Base-by-base conservation (phyloP, 2,797 vertebrate species). In the Falco rusticolus region DNA sequence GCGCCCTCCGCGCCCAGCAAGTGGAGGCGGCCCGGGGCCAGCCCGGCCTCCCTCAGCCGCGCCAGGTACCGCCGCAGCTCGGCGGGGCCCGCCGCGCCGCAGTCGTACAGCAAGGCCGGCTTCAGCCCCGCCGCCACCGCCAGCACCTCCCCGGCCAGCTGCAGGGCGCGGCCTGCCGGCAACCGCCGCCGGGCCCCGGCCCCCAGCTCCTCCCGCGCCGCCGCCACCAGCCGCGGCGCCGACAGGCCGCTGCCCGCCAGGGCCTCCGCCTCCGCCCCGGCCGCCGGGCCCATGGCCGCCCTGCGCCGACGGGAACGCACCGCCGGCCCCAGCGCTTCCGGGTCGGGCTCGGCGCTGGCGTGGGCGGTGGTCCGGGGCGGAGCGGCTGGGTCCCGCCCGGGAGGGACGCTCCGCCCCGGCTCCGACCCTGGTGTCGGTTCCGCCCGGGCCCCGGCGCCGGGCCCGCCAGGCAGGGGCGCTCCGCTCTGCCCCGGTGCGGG, bases 11-110 rank as follows among this genome's bases (percentile, higher is more conserved):
- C 64, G 47, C 96, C 98, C 53, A 99, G 84, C 33, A 98, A 92
- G 43, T 98, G 97, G 31, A 99, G 97, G 10, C 97, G 95, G 45
- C 47, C 71, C 4, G 95, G 97, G 69, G 98, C 90, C 48, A 99
- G 87, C 66, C 97, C 98, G 25, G 97, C 96, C 16, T 91, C 97
- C 92, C 98, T 98, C 24, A 99, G 79, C 39, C 96, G 93, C 59
- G 66, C 87, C 94, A 99, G 72, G 92, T 99, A 99, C 34, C 65
- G 92, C 90, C 98, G 97, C 82, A 99, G 95, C 84, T 99, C 39
- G 39, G 39, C 39, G 39, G 39, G 39, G 39, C 39, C 39, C 39
- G 39, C 39, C 39, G 39, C 12, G 5, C 39, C 39, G 39, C 39
- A 39, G 39, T 39, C 39, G 39, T 39, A 39, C 39, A 39, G 39